Base-by-base conservation (phyloP, 2,797 vertebrate species). In the Hyperoplus lanceolatus region DNA sequence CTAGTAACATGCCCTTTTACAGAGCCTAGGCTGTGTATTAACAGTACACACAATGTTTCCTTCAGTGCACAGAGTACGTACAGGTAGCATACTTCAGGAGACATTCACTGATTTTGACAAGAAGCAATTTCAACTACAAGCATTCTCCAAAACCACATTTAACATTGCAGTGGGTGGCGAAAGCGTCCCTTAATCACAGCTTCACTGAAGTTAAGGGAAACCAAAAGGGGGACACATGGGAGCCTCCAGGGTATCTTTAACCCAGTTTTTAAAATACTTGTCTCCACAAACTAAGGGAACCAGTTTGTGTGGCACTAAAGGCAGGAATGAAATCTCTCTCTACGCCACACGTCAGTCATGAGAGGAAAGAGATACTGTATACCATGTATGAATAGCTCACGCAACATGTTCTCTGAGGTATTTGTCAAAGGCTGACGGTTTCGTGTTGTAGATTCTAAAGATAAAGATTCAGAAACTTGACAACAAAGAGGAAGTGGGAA, bases 121-220 rank as follows among this genome's bases (percentile, higher is more conserved):
- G 29, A 29, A 3, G 29, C 29, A 3, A 29, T 29, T 29, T 29
- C 29, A 2, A 29, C 29, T 29, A 29, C 29, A 29, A 29, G 29
- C 29, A 29, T 29, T 29, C 29, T 29, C 29, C 29, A 3, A 3
- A 29, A 29, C 29, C 29, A 29, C 29, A 29, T 29, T 29, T 29
- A 29, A 29, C 29, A 29, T 29, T 29, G 29, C 29, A 29, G 29
- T 29, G 29, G 29, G 29, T 29, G 29, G 29, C 3, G 29, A 29
- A 29, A 29, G 29, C 29, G 49, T 1, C 1, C 50, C 18, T 61
- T 75, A 77, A 76, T 79, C 55, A 83, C 56, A 55, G 63, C 53
- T 41, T 50, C 29, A 61, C 48, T 48, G 46, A 42, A 69, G 62
- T 79, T 68, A 69, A 39, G 11, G 29, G 16, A 36, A 71, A 39